Percentiles rank a stretch among this genome's conserved stretches.
These are phyloP conservation scores for Vireo altiloquus DNA, from an alignment of 2,113 vertebrate genomes.

Conservation along the genomic window DNA sequence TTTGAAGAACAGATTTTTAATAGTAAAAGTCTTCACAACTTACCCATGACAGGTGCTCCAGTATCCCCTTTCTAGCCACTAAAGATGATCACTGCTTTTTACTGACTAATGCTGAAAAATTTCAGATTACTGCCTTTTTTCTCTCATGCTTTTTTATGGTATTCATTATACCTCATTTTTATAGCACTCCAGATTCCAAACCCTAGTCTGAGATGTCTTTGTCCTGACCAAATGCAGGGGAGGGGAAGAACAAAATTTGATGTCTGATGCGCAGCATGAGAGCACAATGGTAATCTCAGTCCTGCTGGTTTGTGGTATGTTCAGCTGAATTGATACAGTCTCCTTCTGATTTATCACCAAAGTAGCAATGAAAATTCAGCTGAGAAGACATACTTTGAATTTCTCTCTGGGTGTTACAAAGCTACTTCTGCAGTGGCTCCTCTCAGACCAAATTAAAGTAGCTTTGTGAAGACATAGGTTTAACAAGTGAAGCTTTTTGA, in stretches of 20 bases:
- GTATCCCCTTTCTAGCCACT: not conserved
- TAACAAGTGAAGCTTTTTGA: not conserved
- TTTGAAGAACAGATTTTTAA: not conserved
- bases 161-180: not conserved
- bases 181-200: not conserved
- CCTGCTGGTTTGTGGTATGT: not conserved
- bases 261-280: not conserved
- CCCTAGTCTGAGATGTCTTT: not conserved
- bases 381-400: constrained; percentile 1
- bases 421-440: not conserved
- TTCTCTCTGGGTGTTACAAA: not conserved
- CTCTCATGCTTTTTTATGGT: not conserved
- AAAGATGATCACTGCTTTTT: not conserved
- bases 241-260: not conserved
- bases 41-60: not conserved
- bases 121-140: not conserved
- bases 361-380: not conserved
- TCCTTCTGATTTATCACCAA: constrained; percentile 9
- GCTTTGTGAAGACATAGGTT: not conserved
- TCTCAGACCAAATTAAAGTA: not conserved
- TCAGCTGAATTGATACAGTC: not conserved
- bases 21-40: not conserved
- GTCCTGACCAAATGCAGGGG: not conserved
- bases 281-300: not conserved
- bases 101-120: not conserved